These are phyloP conservation scores for Enteromius thamalakanensis DNA, from an alignment of 2,797 vertebrate genomes.

Conservation along the genomic window DNA sequence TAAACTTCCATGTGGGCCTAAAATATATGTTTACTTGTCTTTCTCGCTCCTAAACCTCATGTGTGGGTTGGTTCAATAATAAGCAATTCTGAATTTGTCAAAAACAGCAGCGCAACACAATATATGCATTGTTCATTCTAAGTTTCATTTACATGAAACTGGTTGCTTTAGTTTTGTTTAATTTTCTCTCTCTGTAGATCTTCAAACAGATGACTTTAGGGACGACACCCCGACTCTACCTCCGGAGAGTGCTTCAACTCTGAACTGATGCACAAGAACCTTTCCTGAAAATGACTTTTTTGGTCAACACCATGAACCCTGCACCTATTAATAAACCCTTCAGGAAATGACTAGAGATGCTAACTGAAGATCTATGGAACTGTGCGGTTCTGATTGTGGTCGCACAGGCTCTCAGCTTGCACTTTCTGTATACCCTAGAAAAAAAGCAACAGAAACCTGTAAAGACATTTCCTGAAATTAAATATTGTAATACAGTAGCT, in stretches of 20 bases:
- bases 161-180: not conserved
- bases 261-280: constrained; percentile 66
- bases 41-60: too few relatives aligned
- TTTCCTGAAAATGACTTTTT: not conserved
- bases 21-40: not conserved
- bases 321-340: not conserved
- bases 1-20: not conserved
- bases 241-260: constrained; percentile 71
- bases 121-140: not conserved
- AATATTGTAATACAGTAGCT: not conserved
- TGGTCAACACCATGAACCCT: not conserved
- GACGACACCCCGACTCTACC: constrained; percentile 78
- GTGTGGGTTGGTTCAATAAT: not conserved
- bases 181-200: constrained; percentile 59
- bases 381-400: not conserved
- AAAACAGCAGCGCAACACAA: too few relatives aligned
- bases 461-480: not conserved
- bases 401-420: not conserved
- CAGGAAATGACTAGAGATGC: not conserved
- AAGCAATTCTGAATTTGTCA: not conserved
- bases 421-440: not conserved
- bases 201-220: constrained; percentile 75
- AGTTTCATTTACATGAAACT: not conserved
- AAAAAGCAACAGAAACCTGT: not conserved
- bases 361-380: not conserved